These are phyloP conservation scores for Trilocha varians DNA, from an alignment of 2,888 invertebrate genomes.

Conservation along the genomic window DNA sequence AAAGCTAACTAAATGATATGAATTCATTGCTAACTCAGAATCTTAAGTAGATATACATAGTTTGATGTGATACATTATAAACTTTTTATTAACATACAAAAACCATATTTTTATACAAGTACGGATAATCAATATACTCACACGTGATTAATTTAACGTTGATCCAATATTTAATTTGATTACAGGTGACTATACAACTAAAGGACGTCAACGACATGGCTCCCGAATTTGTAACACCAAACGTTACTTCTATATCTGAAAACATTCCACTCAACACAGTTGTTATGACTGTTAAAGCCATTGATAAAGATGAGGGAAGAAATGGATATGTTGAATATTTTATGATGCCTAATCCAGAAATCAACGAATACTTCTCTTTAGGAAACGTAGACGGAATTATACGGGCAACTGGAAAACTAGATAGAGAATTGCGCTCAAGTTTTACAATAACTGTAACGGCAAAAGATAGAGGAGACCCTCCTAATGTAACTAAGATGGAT, in stretches of 20 bases:
- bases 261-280: conserved; percentile 90
- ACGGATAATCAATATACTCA: neutral
- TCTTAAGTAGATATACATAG: too few relatives aligned
- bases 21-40: too few relatives aligned
- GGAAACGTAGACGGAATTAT: conserved; percentile 91
- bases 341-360: conserved; percentile 77
- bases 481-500: conserved; percentile 78
- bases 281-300: conserved; percentile 90
- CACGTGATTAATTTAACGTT: neutral
- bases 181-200: conserved; percentile 87
- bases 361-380: conserved; percentile 82
- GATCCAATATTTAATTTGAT: conserved; percentile 18
- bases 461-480: conserved; percentile 89
- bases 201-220: conserved; percentile 95
- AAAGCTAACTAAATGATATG: too few relatives aligned
- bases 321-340: conserved; percentile 94
- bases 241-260: conserved; percentile 85
- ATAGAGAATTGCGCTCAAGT: conserved; percentile 84
- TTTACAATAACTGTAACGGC: conserved; percentile 87
- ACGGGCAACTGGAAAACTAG: conserved; percentile 87
- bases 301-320: conserved; percentile 91
- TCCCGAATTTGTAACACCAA: conserved; percentile 87
- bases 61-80: too few relatives aligned
- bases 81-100: too few relatives aligned
- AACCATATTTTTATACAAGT: neutral